Evolutionary conservation across 1,140 invertebrate genomes (phyloP), one percentile per base, ranked within the genome.

Genomic region (Vanessa tameamea): DNA sequence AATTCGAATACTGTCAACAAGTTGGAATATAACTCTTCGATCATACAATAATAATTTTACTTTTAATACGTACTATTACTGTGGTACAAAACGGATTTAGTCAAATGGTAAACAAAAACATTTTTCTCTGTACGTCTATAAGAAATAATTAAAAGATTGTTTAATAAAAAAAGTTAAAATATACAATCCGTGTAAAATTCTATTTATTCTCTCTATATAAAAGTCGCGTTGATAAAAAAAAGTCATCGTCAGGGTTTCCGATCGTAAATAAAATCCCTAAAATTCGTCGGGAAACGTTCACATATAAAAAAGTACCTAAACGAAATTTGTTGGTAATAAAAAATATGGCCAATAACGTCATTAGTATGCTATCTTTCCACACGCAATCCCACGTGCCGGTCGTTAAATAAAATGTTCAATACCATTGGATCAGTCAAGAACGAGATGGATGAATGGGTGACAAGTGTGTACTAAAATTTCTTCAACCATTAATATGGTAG

Each of bases 351-450:
- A 82, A 78, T 80, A 82, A 80, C 72, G 74, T 75, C 78, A 82
- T 82, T 82, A 83, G 77, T 83, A 83, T 83, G 75, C 80, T 70
- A 80, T 75, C 78, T 79, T 79, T 80, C 64, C 67, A 74, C 78
- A 73, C 72, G 55, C 71, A 75, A 72, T 75, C 76, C 79, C 82
- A 85, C 85, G 83, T 85, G 76, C 77, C 77, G 72, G 77, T 83
- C 82, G 82, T 87, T 82, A 86, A 80, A 88, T 86, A 85, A 83
- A 85, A 85, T 82, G 84, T 90, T 89, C 86, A 84, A 83, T 88
- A 86, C 82, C 81, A 87, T 85, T 79, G 76, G 73, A 77, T 68
- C 74, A 70, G 78, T 82, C 79, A 85, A 84, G 75, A 78, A 76
- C 79, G 83, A 83, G 81, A 86, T 79, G 73, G 78, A 76, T 78